Percentiles rank a stretch among this genome's conserved stretches.
phyloP scores from a whole-genome alignment of 2,888 invertebrate genomes.

The Microplitis manilae region DNA sequence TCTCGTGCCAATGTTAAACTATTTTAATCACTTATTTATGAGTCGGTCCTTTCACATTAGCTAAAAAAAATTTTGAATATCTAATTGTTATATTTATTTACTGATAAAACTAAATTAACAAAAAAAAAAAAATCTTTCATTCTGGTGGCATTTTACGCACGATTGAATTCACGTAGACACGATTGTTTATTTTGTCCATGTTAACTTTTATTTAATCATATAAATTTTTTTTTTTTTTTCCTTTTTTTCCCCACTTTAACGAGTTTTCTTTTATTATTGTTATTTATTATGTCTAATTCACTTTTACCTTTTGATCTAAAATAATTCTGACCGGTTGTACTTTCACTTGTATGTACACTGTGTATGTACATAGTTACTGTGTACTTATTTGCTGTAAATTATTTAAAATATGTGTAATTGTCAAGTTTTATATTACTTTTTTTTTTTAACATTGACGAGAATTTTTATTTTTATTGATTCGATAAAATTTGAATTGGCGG shows the following conservation, averaged over 20 bases:
- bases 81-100: not conserved
- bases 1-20: not conserved
- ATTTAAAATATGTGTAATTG: not conserved
- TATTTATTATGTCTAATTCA: constrained; percentile 22
- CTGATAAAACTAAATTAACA: not conserved
- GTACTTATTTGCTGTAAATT: not conserved
- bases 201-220: not conserved
- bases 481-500: no score
- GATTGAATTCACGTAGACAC: constrained; percentile 29
- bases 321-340: constrained; percentile 16
- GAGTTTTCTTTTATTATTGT: constrained; percentile 3
- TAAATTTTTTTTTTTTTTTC: constrained; percentile 10
- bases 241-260: not conserved
- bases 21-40: constrained; percentile 2
- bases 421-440: not conserved
- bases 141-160: constrained; percentile 32
- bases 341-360: constrained; percentile 15
- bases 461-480: no score
- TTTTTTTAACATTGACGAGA: no score
- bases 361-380: not conserved
- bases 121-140: constrained; percentile 10
- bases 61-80: not conserved
- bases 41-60: not conserved
- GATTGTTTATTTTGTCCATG: constrained; percentile 8
- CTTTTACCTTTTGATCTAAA: constrained; percentile 21